phyloP scores from a whole-genome alignment of 53 echinoderm and acorn worm genomes.

The Holothuria scabra region DNA sequence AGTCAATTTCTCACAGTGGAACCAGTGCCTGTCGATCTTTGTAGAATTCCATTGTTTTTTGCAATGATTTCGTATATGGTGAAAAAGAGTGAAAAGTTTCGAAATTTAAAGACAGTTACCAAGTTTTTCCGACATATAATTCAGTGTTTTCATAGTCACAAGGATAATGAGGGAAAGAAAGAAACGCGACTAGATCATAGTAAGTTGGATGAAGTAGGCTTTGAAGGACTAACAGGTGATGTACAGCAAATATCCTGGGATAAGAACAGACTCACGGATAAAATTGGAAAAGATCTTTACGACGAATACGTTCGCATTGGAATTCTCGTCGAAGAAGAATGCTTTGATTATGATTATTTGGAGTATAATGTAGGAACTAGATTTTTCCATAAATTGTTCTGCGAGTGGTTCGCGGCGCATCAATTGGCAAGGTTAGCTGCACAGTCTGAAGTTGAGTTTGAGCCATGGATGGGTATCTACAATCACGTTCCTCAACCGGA shows the following conservation, averaged over 20 bases:
- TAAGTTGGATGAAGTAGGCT: not conserved
- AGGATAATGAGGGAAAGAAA: not conserved
- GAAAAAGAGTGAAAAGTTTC: not conserved
- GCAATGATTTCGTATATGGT: constrained; percentile 25
- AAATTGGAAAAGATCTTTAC: not conserved
- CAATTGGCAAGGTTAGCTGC: too few species aligned
- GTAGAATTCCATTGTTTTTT: constrained; percentile 26
- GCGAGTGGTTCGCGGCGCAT: constrained; percentile 40
- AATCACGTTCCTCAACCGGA: too few species aligned
- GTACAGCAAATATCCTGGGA: constrained; percentile 14
- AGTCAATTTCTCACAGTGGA: not conserved
- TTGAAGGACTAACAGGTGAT: not conserved
- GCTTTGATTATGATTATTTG: not conserved
- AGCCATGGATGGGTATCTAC: too few species aligned
- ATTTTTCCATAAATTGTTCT: constrained; percentile 17
- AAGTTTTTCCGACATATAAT: constrained; percentile 33
- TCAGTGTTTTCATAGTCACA: constrained; percentile 32
- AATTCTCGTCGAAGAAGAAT: constrained; percentile 26
- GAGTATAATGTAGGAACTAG: too few species aligned
- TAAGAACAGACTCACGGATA: not conserved
- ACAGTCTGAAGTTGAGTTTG: too few species aligned
- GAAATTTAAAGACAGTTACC: not conserved
- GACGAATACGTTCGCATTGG: not conserved
- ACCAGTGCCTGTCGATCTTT: constrained; percentile 10
- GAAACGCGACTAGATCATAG: not conserved